phyloP scores from a whole-genome alignment of 2,113 vertebrate species.

The Tylochromis polylepis region DNA sequence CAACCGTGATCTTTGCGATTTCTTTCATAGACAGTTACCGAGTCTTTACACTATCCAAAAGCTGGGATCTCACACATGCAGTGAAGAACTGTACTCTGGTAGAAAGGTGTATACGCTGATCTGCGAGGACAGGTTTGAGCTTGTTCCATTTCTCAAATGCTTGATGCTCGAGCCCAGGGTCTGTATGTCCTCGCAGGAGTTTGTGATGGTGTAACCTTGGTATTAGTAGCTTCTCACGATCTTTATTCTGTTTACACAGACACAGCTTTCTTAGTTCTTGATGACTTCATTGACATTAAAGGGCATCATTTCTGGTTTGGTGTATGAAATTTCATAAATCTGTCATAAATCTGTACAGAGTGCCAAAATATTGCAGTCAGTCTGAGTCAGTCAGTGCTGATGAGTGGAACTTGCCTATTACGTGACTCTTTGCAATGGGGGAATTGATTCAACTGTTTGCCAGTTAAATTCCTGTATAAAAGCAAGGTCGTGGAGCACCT shows the following conservation, averaged over 20 bases:
- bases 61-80: not conserved
- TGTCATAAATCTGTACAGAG: fast-evolving
- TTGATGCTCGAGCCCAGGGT: not conserved
- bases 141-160: not conserved
- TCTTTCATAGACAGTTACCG: not conserved
- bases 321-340: not conserved
- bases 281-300: not conserved
- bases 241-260: not conserved
- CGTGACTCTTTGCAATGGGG: not conserved
- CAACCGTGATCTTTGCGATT: fast-evolving
- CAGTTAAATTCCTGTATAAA: not conserved
- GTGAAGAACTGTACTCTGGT: not conserved
- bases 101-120: not conserved
- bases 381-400: not conserved
- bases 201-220: not conserved
- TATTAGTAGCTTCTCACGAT: not conserved
- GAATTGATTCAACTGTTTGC: too few relatives aligned
- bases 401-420: not conserved
- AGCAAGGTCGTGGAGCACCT: not conserved
- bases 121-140: not conserved
- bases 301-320: not conserved
- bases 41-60: not conserved
- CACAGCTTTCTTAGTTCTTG: not conserved
- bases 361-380: not conserved
- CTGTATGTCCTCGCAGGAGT: not conserved